Conservation (phyloP, 2,113 vertebrate species). For the Salminus brasiliensis region DNA sequence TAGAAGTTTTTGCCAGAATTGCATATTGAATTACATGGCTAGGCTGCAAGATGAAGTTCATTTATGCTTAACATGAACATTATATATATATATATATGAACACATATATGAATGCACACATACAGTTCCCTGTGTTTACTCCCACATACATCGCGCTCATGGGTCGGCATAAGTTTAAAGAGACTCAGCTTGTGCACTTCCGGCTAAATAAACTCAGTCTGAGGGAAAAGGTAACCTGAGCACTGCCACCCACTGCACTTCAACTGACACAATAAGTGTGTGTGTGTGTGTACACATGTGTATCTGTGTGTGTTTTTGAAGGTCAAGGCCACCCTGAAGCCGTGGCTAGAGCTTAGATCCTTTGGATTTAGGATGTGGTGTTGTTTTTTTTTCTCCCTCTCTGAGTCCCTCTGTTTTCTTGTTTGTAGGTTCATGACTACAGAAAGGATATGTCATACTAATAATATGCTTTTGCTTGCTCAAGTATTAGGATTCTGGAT, state of each 20-base stretch:
- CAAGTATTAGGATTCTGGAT: too few relatives aligned
- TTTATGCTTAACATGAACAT: too few relatives aligned
- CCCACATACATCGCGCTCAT: not conserved
- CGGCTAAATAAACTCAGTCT: conserved; percentile 14
- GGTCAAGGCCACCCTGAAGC: conserved; percentile 39
- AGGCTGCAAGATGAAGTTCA: too few relatives aligned
- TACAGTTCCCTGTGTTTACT: not conserved
- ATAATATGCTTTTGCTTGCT: not conserved
- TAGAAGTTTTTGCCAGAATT: too few relatives aligned
- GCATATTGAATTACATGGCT: too few relatives aligned
- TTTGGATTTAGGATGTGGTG: not conserved
- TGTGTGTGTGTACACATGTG: conserved; percentile 29
- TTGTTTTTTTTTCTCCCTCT: too few relatives aligned
- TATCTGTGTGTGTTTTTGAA: not conserved
- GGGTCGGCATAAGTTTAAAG: conserved; percentile 8
- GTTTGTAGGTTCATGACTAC: conserved; percentile 3
- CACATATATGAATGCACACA: too few relatives aligned
- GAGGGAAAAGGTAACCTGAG: conserved; percentile 1
- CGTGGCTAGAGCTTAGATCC: not conserved
- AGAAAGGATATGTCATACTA: not conserved
- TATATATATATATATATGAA: too few relatives aligned
- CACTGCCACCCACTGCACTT: conserved; percentile 25
- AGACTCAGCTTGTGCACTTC: not conserved
- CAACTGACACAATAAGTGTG: conserved; percentile 5
- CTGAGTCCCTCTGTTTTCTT: not conserved